Evolutionary conservation across 2,888 invertebrate genomes (phyloP).

Genomic region (Brachylomia viminalis): DNA sequence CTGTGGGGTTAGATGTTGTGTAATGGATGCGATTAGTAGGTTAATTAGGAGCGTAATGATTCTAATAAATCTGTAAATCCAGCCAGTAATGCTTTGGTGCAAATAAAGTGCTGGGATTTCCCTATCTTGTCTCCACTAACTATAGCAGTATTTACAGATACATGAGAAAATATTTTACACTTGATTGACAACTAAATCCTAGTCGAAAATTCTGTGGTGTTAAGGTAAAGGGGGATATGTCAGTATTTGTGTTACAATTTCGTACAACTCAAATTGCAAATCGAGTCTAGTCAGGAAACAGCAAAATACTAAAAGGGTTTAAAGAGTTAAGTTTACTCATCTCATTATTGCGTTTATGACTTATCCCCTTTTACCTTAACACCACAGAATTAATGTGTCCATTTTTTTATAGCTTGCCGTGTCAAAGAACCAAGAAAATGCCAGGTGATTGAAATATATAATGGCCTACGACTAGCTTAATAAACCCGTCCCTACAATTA

Average conservation of each 20-base stretch:
- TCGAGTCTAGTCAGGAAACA: too few species aligned
- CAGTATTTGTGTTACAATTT: too few species aligned
- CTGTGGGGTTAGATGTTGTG: slow-evolving; percentile 28
- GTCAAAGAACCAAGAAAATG: not conserved
- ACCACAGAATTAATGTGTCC: too few species aligned
- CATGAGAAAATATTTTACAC: not conserved
- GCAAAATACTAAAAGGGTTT: too few species aligned
- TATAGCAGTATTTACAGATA: not conserved
- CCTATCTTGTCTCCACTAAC: not conserved
- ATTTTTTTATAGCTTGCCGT: not conserved
- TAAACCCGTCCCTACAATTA: too few species aligned
- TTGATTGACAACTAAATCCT: not conserved
- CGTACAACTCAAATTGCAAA: too few species aligned
- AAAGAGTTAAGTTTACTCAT: too few species aligned
- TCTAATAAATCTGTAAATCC: slow-evolving; percentile 43
- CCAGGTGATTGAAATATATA: not conserved
- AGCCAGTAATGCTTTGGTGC: not conserved
- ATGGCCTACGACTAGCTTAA: not conserved
- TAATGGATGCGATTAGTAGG: slow-evolving; percentile 52
- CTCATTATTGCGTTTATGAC: too few species aligned
- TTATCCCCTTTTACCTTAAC: too few species aligned
- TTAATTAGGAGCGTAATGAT: slow-evolving; percentile 44
- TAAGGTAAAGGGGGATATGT: too few species aligned
- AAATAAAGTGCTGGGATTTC: slow-evolving; percentile 18
- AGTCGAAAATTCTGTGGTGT: too few species aligned